Evolutionary conservation across 2,113 vertebrate genomes (phyloP), one percentile per base, ranked within the genome.

Genomic region (Cyanistes caeruleus): DNA sequence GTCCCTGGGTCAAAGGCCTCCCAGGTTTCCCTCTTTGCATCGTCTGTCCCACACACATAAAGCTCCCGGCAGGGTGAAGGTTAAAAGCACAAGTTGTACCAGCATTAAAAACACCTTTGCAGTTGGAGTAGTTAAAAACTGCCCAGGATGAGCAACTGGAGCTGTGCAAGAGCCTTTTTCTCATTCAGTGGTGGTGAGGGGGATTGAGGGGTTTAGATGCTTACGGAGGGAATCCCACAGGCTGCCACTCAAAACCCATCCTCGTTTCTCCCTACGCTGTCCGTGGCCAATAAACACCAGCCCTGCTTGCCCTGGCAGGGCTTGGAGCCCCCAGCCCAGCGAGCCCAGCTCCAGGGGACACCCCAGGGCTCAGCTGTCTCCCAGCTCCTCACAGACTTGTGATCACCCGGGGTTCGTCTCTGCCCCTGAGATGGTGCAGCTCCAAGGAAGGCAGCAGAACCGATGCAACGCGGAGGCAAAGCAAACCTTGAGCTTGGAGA

Each of bases 251-350:
- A 77, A 91, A 92, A 3, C 22, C 35, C 56, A 30, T 70, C 79
- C 49, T 53, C 37, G 5, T 7, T 13, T 0, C 16, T 52, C 75
- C 79, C 78, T 41, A 2, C 0, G 1, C 63, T 41, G 53, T 53
- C 62, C 0, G 3, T 10, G 70, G 62, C 78, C 10, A 1, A 11
- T 1, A 12, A 5, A 17, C 16, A 13, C 6, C 73, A 24, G 9
- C 43, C 22, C 60, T 2, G 52, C 28, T 68, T 2, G 31, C 37
- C 5, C 28, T 27, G 81, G 48, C 20, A 3, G 51, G 51, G 69
- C 65, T 82, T 48, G 0, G 3, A 84, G 59, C 63, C 49, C 51
- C 37, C 14, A 4, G 52, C 41, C 15, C 4, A 21, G 64, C 69
- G 15, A 24, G 10, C 65, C 60, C 94, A 14, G 13, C 53, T 15